These are phyloP conservation scores for Mobula hypostoma DNA, from an alignment of 2,113 vertebrate genomes.

Conservation along the genomic window DNA sequence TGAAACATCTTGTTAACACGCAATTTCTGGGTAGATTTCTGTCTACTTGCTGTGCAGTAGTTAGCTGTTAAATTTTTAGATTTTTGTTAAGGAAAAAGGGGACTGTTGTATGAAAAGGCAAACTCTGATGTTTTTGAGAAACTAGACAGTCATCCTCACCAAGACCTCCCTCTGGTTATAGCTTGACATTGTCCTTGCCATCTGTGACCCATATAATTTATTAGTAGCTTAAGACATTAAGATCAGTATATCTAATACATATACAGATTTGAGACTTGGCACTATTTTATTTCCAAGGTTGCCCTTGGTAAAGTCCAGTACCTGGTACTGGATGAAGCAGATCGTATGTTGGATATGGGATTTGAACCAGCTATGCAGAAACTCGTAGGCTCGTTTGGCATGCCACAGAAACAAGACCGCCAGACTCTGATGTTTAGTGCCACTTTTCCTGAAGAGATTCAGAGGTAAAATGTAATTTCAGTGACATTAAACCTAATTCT, in stretches of 20 bases:
- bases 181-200: not conserved
- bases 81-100: not conserved
- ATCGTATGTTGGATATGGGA: slow-evolving; percentile 95
- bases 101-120: not conserved
- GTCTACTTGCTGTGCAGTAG: not conserved
- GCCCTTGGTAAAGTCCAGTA: slow-evolving; percentile 70
- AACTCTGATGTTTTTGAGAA: not conserved
- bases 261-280: not conserved
- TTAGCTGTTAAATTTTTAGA: too few species aligned
- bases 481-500: too few species aligned
- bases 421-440: slow-evolving; percentile 96
- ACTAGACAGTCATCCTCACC: too few species aligned
- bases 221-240: not conserved
- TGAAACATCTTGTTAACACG: not conserved
- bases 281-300: slow-evolving; percentile 54
- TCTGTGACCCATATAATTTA: not conserved
- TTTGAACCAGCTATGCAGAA: slow-evolving; percentile 80
- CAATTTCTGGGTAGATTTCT: not conserved
- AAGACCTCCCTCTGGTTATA: too few species aligned
- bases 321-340: slow-evolving; percentile 88
- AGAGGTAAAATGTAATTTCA: slow-evolving; percentile 58
- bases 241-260: not conserved
- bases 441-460: slow-evolving; percentile 85
- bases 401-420: slow-evolving; percentile 75
- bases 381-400: slow-evolving; percentile 67